Evolutionary conservation across 2,113 vertebrate genomes (phyloP).

Genomic region (Vidua chalybeata): DNA sequence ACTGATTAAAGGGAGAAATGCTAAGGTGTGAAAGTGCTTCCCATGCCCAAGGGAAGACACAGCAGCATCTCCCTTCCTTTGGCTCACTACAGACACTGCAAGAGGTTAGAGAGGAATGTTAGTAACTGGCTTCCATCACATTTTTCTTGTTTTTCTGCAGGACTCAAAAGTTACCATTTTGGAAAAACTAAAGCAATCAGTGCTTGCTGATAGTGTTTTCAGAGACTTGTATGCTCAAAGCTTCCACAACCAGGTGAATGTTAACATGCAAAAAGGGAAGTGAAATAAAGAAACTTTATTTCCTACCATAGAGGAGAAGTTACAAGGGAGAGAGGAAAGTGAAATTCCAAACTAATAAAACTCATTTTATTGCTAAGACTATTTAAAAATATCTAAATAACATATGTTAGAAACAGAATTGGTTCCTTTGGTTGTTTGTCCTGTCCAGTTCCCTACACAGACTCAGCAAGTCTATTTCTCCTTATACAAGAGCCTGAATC

Average conservation of each 20-base stretch:
- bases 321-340: not conserved
- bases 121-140: not conserved
- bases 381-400: not conserved
- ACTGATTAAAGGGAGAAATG: not conserved
- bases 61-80: not conserved
- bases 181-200: not conserved
- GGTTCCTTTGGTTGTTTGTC: not conserved
- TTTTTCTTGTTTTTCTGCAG: not conserved
- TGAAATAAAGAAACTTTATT: not conserved
- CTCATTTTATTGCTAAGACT: not conserved
- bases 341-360: not conserved
- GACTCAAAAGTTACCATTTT: not conserved
- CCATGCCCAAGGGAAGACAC: not conserved
- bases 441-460: not conserved
- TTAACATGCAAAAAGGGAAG: not conserved
- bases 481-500: not conserved
- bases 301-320: not conserved
- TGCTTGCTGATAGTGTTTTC: not conserved
- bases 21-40: not conserved
- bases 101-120: not conserved
- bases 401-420: not conserved
- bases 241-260: not conserved
- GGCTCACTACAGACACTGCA: not conserved
- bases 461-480: not conserved
- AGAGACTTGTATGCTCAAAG: not conserved